Evolutionary conservation across 1,140 invertebrate genomes (phyloP).

Genomic region (Radopholus similis): DNA sequence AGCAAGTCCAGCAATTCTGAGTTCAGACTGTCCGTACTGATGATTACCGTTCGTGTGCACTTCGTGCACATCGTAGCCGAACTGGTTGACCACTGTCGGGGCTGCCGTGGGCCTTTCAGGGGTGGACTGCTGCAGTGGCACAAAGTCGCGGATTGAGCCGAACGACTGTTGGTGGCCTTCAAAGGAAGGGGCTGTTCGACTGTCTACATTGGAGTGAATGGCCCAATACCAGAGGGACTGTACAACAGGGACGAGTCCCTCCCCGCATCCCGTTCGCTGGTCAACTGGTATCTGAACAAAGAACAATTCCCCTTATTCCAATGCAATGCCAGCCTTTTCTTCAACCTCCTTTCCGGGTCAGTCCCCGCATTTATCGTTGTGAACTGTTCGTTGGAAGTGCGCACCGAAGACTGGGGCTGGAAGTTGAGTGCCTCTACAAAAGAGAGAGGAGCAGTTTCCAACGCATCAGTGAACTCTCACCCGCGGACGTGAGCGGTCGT

Average conservation of each 20-base stretch:
- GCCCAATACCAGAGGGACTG: background rate
- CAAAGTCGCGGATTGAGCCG: slow-evolving; percentile 3
- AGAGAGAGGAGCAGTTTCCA: background rate
- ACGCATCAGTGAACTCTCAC: background rate
- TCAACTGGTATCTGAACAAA: slow-evolving; percentile 42
- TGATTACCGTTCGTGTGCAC: slow-evolving; percentile 39
- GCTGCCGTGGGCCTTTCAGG: slow-evolving; percentile 16
- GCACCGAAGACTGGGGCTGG: slow-evolving; percentile 5
- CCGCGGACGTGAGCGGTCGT: slow-evolving; percentile 2
- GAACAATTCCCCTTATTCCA: background rate
- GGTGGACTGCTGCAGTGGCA: slow-evolving; percentile 16
- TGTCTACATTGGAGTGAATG: background rate
- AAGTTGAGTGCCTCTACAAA: slow-evolving; percentile 1
- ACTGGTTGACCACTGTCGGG: slow-evolving; percentile 43
- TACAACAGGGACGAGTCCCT: slow-evolving; percentile 50
- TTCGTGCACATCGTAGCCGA: slow-evolving; percentile 57
- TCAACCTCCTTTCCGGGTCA: slow-evolving; percentile 24
- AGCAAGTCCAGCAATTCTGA: background rate
- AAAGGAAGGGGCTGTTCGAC: background rate
- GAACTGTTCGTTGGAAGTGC: slow-evolving; percentile 26
- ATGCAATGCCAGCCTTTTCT: too few species aligned
- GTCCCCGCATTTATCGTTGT: slow-evolving; percentile 9
- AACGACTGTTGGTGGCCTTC: slow-evolving; percentile 19
- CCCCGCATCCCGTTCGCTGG: slow-evolving; percentile 50
- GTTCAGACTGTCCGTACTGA: background rate